Base-by-base conservation (phyloP, 2,797 vertebrate genomes). In the Paedocypris micromegethes region DNA sequence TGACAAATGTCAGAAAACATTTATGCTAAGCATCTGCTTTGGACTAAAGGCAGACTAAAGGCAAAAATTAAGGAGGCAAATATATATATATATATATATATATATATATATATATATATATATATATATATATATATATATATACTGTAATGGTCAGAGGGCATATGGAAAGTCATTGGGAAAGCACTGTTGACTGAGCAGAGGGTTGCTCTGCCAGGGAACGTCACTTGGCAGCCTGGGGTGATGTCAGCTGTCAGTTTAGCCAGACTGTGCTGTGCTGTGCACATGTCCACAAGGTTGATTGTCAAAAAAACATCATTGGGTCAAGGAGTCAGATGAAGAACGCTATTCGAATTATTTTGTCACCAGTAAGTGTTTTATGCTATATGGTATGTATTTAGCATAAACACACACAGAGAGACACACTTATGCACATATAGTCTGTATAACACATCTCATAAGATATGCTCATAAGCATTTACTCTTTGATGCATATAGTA, bases 211-310 rank as follows among this genome's bases (percentile, higher is more conserved):
- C 41, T 50, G 54, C 59, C 75, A 68, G 67, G 58, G 49, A 77
- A 73, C 78, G 58, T 74, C 67, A 72, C 77, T 78, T 67, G 76
- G 74, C 77, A 59, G 80, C 80, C 84, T 54, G 78, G 73, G 77
- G 84, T 77, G 78, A 75, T 80, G 82, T 85, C 85, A 84, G 85
- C 85, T 85, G 85, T 87, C 84, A 84, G 76, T 82, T 81, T 76
- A 68, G 68, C 76, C 57, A 68, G 41, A 69, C 72, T 66, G 68
- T 62, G 57, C 75, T 72, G 64, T 63, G 55, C 72, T 55, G 40
- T 61, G 51, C 70, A 72, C 62, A 76, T 62, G 72, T 75, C 68
- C 72, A 74, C 61, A 78, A 80, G 77, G 83, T 82, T 64, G 62
- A 75, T 72, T 79, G 75, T 84, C 84, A 78, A 58, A 80, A 53